Base-by-base conservation (phyloP, 1,140 invertebrate species). In the Asobara japonica region DNA sequence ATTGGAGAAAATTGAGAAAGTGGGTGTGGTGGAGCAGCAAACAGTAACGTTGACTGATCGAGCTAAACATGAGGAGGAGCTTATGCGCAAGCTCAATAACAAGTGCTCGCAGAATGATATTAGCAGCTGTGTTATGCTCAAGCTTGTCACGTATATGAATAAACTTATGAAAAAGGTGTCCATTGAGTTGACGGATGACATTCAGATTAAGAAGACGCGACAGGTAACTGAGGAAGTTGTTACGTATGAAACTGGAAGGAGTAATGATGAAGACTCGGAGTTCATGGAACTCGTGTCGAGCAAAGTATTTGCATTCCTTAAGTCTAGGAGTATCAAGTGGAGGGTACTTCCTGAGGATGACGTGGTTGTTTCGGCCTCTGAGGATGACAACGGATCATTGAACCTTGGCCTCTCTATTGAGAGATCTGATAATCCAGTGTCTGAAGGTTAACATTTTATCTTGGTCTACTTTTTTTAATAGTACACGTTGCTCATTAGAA, bases 91-190 rank as follows among this genome's bases (percentile, higher is more conserved):
- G 71, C 84, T 95, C 8, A 94, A 93, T 76, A 85, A 87, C 41
- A 94, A 94, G 86, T 95, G 94, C 78, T 89, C 90, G 0, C 90
- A 93, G 65, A 89, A 92, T 48, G 93, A 95, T 74, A 90, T 93
- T 10, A 93, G 92, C 29, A 92, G 93, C 16, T 95, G 94, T 79
- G 91, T 94, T 73, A 94, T 94, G 88, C 86, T 94, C 3, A 94
- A 95, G 83, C 81, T 94, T 70, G 91, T 94, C 3, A 92, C 92
- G 0, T 94, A 95, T 78, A 93, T 94, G 87, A 94, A 95, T 84
- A 89, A 91, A 62, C 89, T 95, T 77, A 85, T 95, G 80, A 93
- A 94, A 81, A 95, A 94, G 71, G 91, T 93, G 0, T 90, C 91
- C 56, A 89, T 95, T 75, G 92, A 94, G 78, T 80, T 94, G 3